Evolutionary conservation across 2,888 invertebrate genomes (phyloP).

Genomic region (Ametastegia equiseti): DNA sequence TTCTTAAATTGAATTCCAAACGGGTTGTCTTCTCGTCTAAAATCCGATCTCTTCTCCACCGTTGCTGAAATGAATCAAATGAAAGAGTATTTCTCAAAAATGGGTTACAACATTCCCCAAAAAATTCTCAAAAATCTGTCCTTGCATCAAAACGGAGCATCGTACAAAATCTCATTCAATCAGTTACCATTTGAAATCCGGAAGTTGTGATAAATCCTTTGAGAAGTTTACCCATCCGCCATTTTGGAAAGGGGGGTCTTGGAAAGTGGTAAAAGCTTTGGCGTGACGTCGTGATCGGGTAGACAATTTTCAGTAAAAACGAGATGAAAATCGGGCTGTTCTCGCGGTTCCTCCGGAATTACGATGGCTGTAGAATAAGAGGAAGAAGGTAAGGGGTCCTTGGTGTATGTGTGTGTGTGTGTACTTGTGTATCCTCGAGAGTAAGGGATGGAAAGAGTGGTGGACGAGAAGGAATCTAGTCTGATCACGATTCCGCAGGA

Average conservation of each 20-base stretch:
- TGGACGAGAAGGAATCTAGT: slow-evolving; percentile 50
- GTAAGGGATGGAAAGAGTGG: background rate
- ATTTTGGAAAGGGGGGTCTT: background rate
- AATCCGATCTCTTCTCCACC: background rate
- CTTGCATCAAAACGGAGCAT: background rate
- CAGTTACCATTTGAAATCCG: background rate
- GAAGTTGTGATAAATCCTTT: background rate
- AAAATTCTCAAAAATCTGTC: background rate
- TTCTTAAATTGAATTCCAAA: background rate
- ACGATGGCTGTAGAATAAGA: background rate
- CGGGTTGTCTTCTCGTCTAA: background rate
- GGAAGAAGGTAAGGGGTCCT: too few relatives aligned
- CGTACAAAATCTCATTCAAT: too few relatives aligned
- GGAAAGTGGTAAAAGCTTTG: background rate
- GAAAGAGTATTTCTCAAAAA: background rate
- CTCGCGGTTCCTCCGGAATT: slow-evolving; percentile 1
- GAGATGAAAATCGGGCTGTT: background rate
- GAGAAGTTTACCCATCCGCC: background rate
- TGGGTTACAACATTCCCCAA: background rate
- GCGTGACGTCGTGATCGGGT: background rate
- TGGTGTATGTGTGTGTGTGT: too few relatives aligned
- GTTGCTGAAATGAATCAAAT: background rate
- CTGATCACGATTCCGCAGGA: slow-evolving; percentile 63
- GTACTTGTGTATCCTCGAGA: background rate
- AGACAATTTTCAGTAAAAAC: background rate